phyloP scores from a whole-genome alignment of 2,797 vertebrate genomes.

The Siniperca scherzeri region DNA sequence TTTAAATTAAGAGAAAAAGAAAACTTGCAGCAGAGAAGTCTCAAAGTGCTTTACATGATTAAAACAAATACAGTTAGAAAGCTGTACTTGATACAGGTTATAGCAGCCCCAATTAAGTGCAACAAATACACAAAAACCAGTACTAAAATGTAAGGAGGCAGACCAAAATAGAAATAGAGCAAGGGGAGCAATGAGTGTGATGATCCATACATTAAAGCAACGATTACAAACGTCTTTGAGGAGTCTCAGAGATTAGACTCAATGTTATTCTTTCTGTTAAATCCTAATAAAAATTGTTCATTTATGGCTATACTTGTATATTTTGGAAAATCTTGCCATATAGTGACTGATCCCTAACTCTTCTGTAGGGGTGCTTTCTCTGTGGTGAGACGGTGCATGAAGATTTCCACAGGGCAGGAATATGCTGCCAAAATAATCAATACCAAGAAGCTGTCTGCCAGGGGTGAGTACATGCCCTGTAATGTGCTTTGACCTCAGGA shows the following conservation, averaged over 20 bases:
- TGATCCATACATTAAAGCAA: neutral
- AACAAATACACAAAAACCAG: no score
- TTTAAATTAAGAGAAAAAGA: no score
- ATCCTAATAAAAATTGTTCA: neutral
- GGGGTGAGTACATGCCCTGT: constrained; percentile 87
- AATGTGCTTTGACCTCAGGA: neutral
- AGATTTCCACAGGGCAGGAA: constrained; percentile 96
- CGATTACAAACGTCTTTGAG: neutral
- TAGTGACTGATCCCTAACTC: neutral
- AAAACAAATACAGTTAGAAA: neutral
- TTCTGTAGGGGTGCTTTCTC: constrained; percentile 95
- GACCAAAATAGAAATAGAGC: neutral
- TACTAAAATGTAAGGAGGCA: neutral
- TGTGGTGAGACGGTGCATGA: constrained; percentile 97
- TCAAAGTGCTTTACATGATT: neutral
- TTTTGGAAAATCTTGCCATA: accelerated
- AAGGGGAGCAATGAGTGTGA: neutral
- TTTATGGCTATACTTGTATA: neutral
- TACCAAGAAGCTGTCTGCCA: constrained; percentile 97
- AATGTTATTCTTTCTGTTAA: neutral
- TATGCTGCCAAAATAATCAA: constrained; percentile 99
- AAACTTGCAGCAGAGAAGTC: neutral
- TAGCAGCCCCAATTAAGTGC: neutral
- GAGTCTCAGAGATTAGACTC: neutral
- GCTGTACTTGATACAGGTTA: neutral